Base-by-base conservation (phyloP, 1,140 invertebrate genomes). In the Achroia grisella region DNA sequence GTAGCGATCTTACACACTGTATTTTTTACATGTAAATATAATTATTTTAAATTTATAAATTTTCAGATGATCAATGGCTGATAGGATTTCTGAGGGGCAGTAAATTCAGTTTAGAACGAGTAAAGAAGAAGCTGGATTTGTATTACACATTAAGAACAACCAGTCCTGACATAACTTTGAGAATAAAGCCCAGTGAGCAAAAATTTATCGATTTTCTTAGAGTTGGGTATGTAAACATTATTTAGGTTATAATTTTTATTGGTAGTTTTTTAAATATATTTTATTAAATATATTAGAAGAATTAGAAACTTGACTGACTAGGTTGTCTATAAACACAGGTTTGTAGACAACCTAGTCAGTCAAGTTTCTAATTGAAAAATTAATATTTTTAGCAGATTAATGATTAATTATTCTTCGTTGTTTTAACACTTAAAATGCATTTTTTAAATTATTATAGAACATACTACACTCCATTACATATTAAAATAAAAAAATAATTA, bases 71-170 rank as follows among this genome's bases (percentile, higher is more conserved):
- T 50, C 78, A 89, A 48, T 89, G 91, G 69, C 72, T 95, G 8
- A 88, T 94, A 72, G 94, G 92, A 0, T 94, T 95, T 64, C 77
- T 96, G 3, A 87, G 94, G 46, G 94, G 94, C n/a, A 94, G 93
- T 76, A 96, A 95, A 78, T 95, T 93, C 67, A 95, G 93, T 28
- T 71, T 95, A 56, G 94, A 95, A 71, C 92, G 92, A 68, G 92
- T 91, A 10, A 95, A 96, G 73, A 88, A 87, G 56, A 96, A 96
- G 81, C 60, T 96, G 39, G 94, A 96, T 73, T 91, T 93, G 87
- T 94, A 93, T 71, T 89, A 89, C 48, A 89, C 79, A 0, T 54
- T 87, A 27, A 63, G 70, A 15, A 72, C 72, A 0, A 75, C 73
- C 5, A 69, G 75, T 0, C 66, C 86, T 10, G 88, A 89, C 4